These are phyloP conservation scores for Cosmorhoe ocellata DNA, from an alignment of 2,888 invertebrate species.

Conservation along the genomic window DNA sequence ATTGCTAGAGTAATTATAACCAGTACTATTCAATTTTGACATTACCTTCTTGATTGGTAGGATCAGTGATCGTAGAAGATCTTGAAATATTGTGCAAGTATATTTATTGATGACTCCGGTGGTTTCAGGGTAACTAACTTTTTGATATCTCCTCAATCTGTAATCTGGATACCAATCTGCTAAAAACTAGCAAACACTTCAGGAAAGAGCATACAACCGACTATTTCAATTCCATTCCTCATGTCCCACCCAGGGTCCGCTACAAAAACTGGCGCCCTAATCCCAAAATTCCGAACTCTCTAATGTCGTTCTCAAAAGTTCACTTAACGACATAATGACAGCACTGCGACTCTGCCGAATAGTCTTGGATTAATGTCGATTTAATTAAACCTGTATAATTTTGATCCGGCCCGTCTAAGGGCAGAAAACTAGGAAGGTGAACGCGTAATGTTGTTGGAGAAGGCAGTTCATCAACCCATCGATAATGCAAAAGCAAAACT, in stretches of 20 bases:
- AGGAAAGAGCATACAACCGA: background rate
- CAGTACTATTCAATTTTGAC: too few species aligned
- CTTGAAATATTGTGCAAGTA: too few species aligned
- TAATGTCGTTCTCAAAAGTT: conserved; percentile 59
- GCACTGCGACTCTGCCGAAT: conserved; percentile 62
- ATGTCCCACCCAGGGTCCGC: conserved; percentile 17
- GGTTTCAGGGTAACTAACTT: too few species aligned
- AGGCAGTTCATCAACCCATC: conserved; percentile 22
- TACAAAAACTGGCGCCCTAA: conserved; percentile 43
- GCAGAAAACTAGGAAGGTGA: conserved; percentile 36
- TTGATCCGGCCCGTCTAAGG: conserved; percentile 53
- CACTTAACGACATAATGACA: conserved; percentile 76
- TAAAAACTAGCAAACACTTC: too few species aligned
- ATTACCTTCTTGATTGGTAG: too few species aligned
- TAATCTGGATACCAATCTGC: too few species aligned
- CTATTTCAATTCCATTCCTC: conserved; percentile 10
- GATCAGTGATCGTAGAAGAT: too few species aligned
- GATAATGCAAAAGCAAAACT: too few species aligned
- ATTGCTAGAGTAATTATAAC: too few species aligned
- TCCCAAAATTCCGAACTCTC: conserved; percentile 54
- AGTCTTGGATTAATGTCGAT: conserved; percentile 77
- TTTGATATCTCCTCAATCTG: too few species aligned
- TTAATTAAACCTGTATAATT: conserved; percentile 81
- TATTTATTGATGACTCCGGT: too few species aligned
- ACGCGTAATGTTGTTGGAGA: conserved; percentile 32